Evolutionary conservation across 2,797 vertebrate genomes (phyloP), one percentile per base, ranked within the genome.

Genomic region (Phoxinus dragarum): DNA sequence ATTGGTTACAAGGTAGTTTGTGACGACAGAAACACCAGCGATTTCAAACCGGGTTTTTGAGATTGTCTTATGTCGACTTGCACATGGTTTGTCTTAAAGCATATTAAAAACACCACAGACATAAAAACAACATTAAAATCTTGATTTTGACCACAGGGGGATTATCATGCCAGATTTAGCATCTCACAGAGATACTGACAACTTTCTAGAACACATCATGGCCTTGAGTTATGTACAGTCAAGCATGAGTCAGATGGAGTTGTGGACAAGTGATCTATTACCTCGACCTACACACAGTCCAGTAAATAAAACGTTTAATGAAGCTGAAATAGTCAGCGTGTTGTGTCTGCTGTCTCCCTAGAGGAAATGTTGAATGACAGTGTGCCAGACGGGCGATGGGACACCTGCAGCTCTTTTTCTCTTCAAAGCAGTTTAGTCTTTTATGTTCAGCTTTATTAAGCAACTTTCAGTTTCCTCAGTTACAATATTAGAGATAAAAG

Each of bases 281-380:
- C n/a, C 10, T 79, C 59, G 1, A 34, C 12, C 38, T 47, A 66
- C 40, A 79, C 16, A 21, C 27, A 79, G 16, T 34, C 76, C 59
- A 44, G 59, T n/a, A 64, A 34, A 31, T 21, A 21, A 66, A 11
- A 79, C 12, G n/a, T 66, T 79, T 66, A 79, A 79, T 66, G 47
- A 79, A 79, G 59, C 27, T 79, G 59, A 79, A 79, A 79, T 23
- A 8, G 77, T 66, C 59, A 23, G 59, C 40, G 61, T 79, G 77
- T 47, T 44, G 38, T 79, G 40, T 66, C 27, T 79, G 44, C 9
- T 0, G n/a, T 47, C 40, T 66, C 77, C 77, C 40, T 47, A 31
- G 66, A 66, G 40, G 27, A 66, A 66, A 21, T 66, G 40, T 34
- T 66, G 40, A 79, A 19, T 79, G 59, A 66, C n/a, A 47, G 59